Percentiles rank a stretch among this genome's conserved stretches.
Conservation (phyloP, 2,888 invertebrate genomes). For the Dynastes hyllus region DNA sequence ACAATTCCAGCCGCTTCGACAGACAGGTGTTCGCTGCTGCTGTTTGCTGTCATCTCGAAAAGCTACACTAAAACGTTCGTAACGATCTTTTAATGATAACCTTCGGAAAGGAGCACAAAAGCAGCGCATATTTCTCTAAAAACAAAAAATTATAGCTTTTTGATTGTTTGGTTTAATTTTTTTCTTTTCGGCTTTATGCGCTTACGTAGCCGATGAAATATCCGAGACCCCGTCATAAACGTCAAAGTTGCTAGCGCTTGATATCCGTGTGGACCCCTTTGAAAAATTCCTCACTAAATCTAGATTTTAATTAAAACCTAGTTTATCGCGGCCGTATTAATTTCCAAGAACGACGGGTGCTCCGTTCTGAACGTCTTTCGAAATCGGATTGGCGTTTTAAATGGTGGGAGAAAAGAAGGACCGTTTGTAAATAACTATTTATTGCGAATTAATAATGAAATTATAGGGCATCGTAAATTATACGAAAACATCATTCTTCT, state of each 20-base stretch:
- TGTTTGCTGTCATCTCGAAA: conserved; percentile 4
- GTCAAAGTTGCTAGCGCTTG: conserved; percentile 25
- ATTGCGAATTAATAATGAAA: conserved; percentile 39
- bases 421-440: conserved; percentile 40
- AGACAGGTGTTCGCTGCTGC: conserved; percentile 26
- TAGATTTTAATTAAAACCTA: conserved; percentile 44
- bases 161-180: background rate
- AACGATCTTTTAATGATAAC: conserved; percentile 41
- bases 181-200: background rate
- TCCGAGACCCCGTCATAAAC: conserved; percentile 28
- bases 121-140: conserved; percentile 15
- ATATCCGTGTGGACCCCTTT: conserved; percentile 16
- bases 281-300: conserved; percentile 35
- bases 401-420: background rate
- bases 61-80: conserved; percentile 19
- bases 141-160: conserved; percentile 29
- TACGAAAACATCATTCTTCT: conserved; percentile 4
- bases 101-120: conserved; percentile 34
- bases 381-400: conserved; percentile 7
- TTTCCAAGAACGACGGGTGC: conserved; percentile 31
- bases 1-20: background rate
- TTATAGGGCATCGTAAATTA: conserved; percentile 31
- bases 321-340: conserved; percentile 26
- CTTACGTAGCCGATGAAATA: conserved; percentile 33
- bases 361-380: background rate